Conservation (phyloP, 2,888 invertebrate genomes). For the Latrodectus hesperus region DNA sequence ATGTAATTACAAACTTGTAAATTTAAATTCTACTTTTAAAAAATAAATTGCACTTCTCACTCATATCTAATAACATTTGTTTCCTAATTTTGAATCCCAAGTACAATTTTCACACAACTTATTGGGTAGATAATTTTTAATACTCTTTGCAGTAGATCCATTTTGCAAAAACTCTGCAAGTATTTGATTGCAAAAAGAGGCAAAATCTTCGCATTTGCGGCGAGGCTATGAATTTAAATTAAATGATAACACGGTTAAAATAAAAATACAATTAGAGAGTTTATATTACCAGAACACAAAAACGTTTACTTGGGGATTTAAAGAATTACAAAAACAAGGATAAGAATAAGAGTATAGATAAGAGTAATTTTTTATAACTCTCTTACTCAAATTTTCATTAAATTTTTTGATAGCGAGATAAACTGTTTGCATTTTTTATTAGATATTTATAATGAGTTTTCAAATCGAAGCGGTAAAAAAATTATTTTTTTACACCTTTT, state of each 20-base stretch:
- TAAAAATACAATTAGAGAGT: conserved; percentile 50
- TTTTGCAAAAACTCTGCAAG: neutral
- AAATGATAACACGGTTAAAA: neutral
- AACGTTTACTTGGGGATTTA: conserved; percentile 17
- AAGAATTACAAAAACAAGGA: neutral
- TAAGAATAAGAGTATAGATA: neutral
- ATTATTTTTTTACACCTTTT: neutral
- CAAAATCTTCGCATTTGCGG: conserved; percentile 37
- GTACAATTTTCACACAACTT: too few relatives aligned
- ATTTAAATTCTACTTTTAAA: too few relatives aligned
- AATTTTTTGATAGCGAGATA: conserved; percentile 15
- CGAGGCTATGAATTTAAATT: conserved; percentile 43
- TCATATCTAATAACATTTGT: too few relatives aligned
- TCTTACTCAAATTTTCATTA: conserved; percentile 38
- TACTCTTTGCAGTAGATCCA: neutral
- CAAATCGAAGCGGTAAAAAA: neutral
- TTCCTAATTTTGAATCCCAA: too few relatives aligned
- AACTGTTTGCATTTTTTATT: conserved; percentile 35
- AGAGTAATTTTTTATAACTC: conserved; percentile 6
- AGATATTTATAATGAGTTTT: neutral
- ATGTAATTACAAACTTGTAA: too few relatives aligned
- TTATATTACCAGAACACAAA: conserved; percentile 1
- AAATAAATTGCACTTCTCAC: too few relatives aligned
- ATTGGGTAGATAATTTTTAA: too few relatives aligned
- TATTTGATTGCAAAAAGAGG: neutral